Evolutionary conservation across 2,113 vertebrate genomes (phyloP), one percentile per base, ranked within the genome.

Genomic region (Pelvicachromis taeniatus): DNA sequence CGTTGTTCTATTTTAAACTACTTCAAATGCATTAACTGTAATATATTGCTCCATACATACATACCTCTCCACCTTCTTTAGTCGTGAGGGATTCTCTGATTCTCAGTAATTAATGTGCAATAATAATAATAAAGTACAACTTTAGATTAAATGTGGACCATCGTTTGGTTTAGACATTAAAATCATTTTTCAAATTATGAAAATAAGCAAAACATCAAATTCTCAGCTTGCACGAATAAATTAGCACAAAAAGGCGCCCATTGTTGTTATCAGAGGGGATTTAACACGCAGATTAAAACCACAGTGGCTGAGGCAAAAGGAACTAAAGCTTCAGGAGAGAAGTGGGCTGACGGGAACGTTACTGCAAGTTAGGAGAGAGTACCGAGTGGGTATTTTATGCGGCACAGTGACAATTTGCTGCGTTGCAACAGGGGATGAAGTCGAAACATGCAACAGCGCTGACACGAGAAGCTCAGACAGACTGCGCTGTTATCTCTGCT

Each of bases 231-330:
- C 45, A 13, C 0, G 26, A 75, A 52, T 0, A 52, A 59, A 19
- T 31, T 31, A 4, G 5, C 59, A 54, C 42, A 59, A 90, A 59
- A 90, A 86, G n/a, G 58, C 19, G 3, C 29, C 50, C 40, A n/a
- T 89, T 92, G 78, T 89, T 84, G 13, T 59, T n/a, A 48, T 12
- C 14, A 31, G 13, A 13, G 23, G 48, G 40, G 63, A 89, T 86
- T 82, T 78, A 50, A 73, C 38, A 35, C 9, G 31, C 21, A 82
- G 85, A 85, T 89, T 91, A 92, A 85, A 29, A 63, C 70, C 26
- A 42, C 23, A 38, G 48, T n/a, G 11, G 53, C 21, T 73, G 40
- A 17, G 2, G 21, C 17, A 10, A 48, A 16, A 56, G 8, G 42
- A 81, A 53, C 38, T 9, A 55, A 33, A 70, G 26, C 13, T 31